These are phyloP conservation scores for Heliornis fulica DNA, from an alignment of 2,113 vertebrate species.

Conservation along the genomic window DNA sequence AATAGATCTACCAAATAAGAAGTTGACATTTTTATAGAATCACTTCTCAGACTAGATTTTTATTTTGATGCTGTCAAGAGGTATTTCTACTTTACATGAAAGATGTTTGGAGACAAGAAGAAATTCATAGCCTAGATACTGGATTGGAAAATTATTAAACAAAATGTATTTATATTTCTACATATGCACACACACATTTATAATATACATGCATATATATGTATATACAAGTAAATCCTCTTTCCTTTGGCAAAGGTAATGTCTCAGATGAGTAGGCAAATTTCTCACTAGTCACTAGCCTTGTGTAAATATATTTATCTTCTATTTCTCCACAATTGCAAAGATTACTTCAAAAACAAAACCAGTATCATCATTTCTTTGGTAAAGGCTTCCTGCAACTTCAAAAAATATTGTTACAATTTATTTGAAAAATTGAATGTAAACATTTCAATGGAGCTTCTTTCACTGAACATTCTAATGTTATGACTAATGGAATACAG, in stretches of 20 bases:
- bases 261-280: neutral
- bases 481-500: neutral
- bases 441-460: neutral
- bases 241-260: neutral
- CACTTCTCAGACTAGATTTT: neutral
- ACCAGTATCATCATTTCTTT: neutral
- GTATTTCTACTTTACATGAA: neutral
- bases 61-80: neutral
- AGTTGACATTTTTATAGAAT: neutral
- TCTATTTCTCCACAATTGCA: neutral
- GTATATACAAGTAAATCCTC: neutral
- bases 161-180: neutral
- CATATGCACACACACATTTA: neutral
- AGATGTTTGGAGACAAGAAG: neutral
- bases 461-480: neutral
- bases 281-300: neutral
- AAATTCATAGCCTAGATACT: neutral
- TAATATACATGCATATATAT: neutral
- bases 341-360: neutral
- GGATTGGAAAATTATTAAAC: neutral
- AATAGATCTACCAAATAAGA: neutral
- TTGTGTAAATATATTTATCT: neutral
- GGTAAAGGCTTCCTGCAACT: neutral
- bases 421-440: neutral
- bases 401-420: neutral